phyloP scores from a whole-genome alignment of 2,797 vertebrate species.

The Hipposideros larvatus region DNA sequence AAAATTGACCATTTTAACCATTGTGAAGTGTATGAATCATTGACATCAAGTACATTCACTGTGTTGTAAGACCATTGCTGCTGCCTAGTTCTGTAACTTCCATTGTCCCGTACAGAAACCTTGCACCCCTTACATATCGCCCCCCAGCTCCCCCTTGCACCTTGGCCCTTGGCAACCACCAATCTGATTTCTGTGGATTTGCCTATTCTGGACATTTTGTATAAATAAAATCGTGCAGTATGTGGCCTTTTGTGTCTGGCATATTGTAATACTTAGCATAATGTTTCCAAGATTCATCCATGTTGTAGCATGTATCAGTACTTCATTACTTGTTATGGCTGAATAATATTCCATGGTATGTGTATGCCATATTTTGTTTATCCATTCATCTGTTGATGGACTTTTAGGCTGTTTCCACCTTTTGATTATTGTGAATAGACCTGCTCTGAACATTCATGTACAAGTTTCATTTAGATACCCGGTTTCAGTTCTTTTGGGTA shows the following conservation, averaged over 20 bases:
- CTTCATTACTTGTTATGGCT: background rate
- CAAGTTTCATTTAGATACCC: constrained; percentile 24
- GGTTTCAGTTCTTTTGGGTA: background rate
- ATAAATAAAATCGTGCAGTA: background rate
- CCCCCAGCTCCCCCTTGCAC: rapidly evolving
- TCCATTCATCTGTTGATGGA: background rate
- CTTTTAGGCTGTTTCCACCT: background rate
- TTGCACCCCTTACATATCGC: background rate
- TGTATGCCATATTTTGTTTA: background rate
- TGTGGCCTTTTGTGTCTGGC: background rate
- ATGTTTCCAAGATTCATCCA: background rate
- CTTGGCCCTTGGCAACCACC: background rate
- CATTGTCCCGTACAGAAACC: background rate
- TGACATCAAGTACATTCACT: background rate
- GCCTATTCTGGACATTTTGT: background rate
- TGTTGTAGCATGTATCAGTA: background rate
- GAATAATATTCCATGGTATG: background rate
- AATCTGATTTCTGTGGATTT: background rate
- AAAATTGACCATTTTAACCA: background rate
- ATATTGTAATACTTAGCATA: background rate
- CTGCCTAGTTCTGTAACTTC: background rate
- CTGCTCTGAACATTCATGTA: background rate
- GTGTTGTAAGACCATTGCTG: background rate
- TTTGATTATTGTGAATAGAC: background rate
- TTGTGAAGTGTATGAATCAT: background rate